Evolutionary conservation across 2,797 vertebrate genomes (phyloP).

Genomic region (Parotocinclus haroldoi): DNA sequence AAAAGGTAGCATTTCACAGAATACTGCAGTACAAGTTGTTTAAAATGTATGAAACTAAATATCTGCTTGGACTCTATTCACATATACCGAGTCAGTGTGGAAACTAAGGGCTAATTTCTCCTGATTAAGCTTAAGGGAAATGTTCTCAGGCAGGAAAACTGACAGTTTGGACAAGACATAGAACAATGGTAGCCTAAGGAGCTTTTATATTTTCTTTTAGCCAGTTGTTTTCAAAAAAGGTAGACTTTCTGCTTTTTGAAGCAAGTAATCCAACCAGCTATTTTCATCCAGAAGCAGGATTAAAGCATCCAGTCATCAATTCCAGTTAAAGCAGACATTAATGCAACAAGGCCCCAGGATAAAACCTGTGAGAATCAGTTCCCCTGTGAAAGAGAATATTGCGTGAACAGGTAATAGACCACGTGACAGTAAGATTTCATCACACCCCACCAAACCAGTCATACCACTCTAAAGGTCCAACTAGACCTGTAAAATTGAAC

Average conservation of each 20-base stretch:
- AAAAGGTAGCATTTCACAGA: too few species aligned
- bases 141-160: neutral
- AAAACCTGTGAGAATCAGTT: slow-evolving; percentile 15
- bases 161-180: neutral
- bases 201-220: neutral
- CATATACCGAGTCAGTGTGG: too few species aligned
- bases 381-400: slow-evolving; percentile 20
- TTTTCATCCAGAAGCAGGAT: neutral
- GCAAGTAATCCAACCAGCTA: too few species aligned
- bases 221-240: neutral
- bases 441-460: slow-evolving; percentile 56
- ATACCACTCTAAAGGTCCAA: slow-evolving; percentile 45
- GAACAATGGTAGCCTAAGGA: neutral
- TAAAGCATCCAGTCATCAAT: neutral
- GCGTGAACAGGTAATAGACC: slow-evolving; percentile 42
- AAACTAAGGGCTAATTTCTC: too few species aligned
- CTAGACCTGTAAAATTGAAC: neutral
- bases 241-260: too few species aligned
- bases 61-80: too few species aligned
- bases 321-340: neutral
- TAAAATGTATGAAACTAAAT: too few species aligned
- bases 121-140: neutral
- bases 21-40: too few species aligned
- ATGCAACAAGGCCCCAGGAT: neutral
- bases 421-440: slow-evolving; percentile 46